phyloP scores from a whole-genome alignment of 2,113 vertebrate genomes.

The Campylorhamphus procurvoides region DNA sequence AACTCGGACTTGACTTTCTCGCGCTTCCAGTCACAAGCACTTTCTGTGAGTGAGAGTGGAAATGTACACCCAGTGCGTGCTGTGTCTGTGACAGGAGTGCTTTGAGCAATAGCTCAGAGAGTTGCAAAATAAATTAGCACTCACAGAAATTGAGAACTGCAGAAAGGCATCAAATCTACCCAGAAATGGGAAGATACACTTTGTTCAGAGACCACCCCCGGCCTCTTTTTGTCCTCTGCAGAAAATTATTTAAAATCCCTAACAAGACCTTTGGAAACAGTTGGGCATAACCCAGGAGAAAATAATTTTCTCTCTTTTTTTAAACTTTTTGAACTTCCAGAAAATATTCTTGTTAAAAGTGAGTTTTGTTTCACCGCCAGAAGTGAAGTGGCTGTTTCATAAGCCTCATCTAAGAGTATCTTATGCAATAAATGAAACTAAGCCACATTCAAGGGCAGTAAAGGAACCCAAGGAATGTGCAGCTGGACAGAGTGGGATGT shows the following conservation, averaged over 20 bases:
- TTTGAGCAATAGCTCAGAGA: neutral
- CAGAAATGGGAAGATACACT: neutral
- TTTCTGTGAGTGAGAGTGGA: neutral
- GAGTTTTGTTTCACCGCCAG: neutral
- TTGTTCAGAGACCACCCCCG: neutral
- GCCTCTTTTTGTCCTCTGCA: neutral
- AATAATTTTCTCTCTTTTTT: neutral
- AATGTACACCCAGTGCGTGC: accelerated
- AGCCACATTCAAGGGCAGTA: constrained; percentile 40
- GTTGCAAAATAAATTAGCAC: neutral
- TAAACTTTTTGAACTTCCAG: neutral
- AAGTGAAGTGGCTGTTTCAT: neutral
- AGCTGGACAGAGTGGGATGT: constrained; percentile 3
- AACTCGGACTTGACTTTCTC: neutral
- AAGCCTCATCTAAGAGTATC: neutral
- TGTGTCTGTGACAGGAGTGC: neutral
- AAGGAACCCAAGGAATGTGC: constrained; percentile 17
- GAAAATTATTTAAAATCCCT: neutral
- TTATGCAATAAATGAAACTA: constrained; percentile 9
- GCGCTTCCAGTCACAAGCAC: neutral
- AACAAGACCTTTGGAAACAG: neutral
- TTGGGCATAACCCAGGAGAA: neutral
- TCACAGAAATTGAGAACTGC: neutral
- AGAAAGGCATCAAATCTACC: neutral
- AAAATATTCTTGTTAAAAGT: neutral